These are phyloP conservation scores for Orchestes rusci DNA, from an alignment of 2,888 invertebrate genomes.

Conservation along the genomic window DNA sequence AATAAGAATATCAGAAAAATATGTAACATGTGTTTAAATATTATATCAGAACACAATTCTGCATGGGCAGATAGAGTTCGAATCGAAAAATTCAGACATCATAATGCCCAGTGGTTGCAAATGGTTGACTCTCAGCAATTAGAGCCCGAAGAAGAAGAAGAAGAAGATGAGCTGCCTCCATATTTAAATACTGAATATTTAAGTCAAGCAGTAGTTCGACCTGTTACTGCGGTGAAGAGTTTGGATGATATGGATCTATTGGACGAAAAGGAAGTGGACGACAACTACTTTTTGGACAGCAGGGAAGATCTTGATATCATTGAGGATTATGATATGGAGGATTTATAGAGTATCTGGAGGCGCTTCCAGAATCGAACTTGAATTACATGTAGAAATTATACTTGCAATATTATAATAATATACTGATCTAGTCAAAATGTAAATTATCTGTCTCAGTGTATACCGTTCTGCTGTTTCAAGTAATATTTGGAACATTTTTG, in stretches of 20 bases:
- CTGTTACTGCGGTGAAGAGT: constrained; percentile 32
- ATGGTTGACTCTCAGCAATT: constrained; percentile 75
- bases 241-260: constrained; percentile 35
- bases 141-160: constrained; percentile 47
- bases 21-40: constrained; percentile 91
- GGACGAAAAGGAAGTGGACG: constrained; percentile 37
- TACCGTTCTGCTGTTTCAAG: too few species aligned
- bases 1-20: constrained; percentile 89
- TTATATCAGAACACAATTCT: constrained; percentile 84
- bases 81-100: constrained; percentile 92
- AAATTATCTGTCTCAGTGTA: not conserved
- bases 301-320: constrained; percentile 30
- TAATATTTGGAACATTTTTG: too few species aligned
- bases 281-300: constrained; percentile 36
- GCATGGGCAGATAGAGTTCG: constrained; percentile 93
- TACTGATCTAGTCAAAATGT: not conserved
- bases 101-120: constrained; percentile 97
- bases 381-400: too few species aligned
- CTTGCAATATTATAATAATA: too few species aligned
- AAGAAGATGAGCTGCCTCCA: constrained; percentile 63
- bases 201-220: constrained; percentile 42
- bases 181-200: constrained; percentile 65
- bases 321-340: constrained; percentile 40
- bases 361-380: too few species aligned
- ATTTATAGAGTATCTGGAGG: too few species aligned